These are phyloP conservation scores for Riparia riparia DNA, from an alignment of 2,113 vertebrate genomes.

Conservation along the genomic window DNA sequence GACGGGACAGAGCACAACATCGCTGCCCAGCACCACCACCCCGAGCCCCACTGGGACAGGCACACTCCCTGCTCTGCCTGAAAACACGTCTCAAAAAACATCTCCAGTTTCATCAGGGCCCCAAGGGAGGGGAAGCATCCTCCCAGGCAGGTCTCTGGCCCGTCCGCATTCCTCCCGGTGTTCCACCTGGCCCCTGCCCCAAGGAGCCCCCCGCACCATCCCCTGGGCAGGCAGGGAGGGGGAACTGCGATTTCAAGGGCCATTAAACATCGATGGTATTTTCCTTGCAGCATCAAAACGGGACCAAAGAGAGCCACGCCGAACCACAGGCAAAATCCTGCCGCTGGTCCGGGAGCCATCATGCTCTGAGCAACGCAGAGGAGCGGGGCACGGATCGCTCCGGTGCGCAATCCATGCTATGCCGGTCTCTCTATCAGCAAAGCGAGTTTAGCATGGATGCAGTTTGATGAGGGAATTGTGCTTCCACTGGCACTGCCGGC, in stretches of 20 bases:
- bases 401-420: rapidly evolving
- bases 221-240: slow-evolving; percentile 11
- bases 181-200: not conserved
- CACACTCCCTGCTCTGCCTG: not conserved
- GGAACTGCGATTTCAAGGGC: slow-evolving; percentile 40
- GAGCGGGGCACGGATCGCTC: rapidly evolving
- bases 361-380: rapidly evolving
- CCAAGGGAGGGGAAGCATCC: not conserved
- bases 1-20: not conserved
- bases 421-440: rapidly evolving
- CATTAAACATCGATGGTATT: slow-evolving; percentile 30
- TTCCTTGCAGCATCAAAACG: not conserved
- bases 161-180: not conserved
- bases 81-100: not conserved
- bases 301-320: not conserved
- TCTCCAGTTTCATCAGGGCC: not conserved
- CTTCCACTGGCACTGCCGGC: slow-evolving; percentile 7
- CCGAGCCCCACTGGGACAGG: not conserved
- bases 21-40: not conserved
- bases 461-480: not conserved
- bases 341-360: rapidly evolving
- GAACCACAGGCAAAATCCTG: not conserved
- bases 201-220: slow-evolving; percentile 6
- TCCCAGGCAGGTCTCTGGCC: not conserved
- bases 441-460: not conserved